A percentile compares a stretch with the other conserved stretches of the same genome.
phyloP scores from a whole-genome alignment of 2,888 invertebrate genomes.

The Leptinotarsa juncta region DNA sequence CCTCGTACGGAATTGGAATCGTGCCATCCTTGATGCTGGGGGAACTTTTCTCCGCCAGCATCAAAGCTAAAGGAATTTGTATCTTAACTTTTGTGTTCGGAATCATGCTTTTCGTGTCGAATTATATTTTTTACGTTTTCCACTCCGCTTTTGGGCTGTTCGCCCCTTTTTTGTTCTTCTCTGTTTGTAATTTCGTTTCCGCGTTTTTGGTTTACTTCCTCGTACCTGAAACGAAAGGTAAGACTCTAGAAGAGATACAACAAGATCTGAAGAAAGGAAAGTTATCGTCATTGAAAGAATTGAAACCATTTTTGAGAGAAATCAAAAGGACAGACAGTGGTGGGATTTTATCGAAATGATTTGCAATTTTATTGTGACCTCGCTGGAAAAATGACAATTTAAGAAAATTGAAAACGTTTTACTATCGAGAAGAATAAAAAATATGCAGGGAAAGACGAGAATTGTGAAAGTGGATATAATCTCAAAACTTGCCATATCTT shows the following conservation, averaged over 20 bases:
- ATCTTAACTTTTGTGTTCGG: constrained; percentile 53
- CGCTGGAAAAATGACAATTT: too few species aligned
- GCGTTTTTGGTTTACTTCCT: constrained; percentile 53
- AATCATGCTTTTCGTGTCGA: constrained; percentile 45
- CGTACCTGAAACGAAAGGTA: constrained; percentile 61
- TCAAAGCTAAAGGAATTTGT: constrained; percentile 56
- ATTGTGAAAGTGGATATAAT: too few species aligned
- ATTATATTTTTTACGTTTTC: constrained; percentile 57
- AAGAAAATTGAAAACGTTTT: too few species aligned
- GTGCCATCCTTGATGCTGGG: constrained; percentile 56
- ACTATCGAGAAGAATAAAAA: too few species aligned
- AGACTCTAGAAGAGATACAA: constrained; percentile 62
- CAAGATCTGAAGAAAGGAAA: constrained; percentile 52
- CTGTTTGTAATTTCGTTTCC: constrained; percentile 50
- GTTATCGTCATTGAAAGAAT: neutral
- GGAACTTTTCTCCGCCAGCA: constrained; percentile 57
- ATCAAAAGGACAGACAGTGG: constrained; percentile 35
- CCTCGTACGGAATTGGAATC: constrained; percentile 53
- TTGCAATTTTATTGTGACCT: too few species aligned
- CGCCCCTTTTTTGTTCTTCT: constrained; percentile 57
- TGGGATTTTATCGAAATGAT: too few species aligned
- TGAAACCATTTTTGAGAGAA: neutral
- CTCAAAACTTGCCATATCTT: too few species aligned
- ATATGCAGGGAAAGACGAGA: too few species aligned
- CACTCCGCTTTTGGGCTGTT: constrained; percentile 54